Base-by-base conservation (phyloP, 2,113 vertebrate species). In the Polyodon spathula region DNA sequence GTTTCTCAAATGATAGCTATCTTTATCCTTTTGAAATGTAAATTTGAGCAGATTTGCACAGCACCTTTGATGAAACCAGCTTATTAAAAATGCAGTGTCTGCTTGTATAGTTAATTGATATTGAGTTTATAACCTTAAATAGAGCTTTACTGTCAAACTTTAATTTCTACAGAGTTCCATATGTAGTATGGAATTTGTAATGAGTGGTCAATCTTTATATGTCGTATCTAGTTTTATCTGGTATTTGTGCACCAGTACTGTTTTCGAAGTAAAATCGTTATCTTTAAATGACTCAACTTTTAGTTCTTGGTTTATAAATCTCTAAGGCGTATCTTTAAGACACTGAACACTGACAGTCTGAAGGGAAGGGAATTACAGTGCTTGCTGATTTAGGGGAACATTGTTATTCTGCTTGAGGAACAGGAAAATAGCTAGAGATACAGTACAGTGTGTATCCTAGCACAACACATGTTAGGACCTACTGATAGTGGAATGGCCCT, bases 1-100 rank as follows among this genome's bases (percentile, higher is more conserved):
- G 53, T 71, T 71, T 76, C 71, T 69, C 70, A 82, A 86, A 82
- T 83, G 74, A 84, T 83, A 82, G 80, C 73, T 76, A 75, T 77
- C 77, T 76, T 75, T 77, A 76, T 77, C 68, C 80, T 78, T 85
- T 84, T 88, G 77, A 86, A 84, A 84, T 84, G 79, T 76, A 84
- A 86, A 86, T 84, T 73, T 51, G 0, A 54, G 55, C 67, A 68
- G 71, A 83, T 87, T 80, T 82, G 71, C 78, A 68, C 73, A 81
- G 73, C 73, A 75, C 74, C 77, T 81, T 84, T 86, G 77, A 88
- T 84, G 74, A 80, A 81, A 78, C 75, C 68, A 58, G 69, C 73
- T 84, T 81, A 83, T 81, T 84, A 81, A 76, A 80, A 84, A 84
- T 79, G 70, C 63, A 77, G 71, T 83, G 76, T 82, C 72, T 78